Conservation (phyloP, 2,888 invertebrate species). For the Linyphia triangularis region DNA sequence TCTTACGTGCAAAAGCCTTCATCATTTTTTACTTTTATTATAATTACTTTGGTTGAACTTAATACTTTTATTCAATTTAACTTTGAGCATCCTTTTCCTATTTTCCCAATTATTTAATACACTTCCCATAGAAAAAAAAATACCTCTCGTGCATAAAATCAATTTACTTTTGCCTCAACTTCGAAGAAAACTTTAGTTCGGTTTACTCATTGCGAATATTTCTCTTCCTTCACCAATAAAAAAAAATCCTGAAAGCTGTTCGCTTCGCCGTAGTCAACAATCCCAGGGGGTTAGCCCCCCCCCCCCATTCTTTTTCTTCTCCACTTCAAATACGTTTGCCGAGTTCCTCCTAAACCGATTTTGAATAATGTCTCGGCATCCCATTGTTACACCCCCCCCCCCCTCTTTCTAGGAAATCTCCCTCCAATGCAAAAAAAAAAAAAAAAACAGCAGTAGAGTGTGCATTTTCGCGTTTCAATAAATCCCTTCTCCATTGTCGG, state of each 20-base stretch:
- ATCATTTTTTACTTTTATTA: too few species aligned
- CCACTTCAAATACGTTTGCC: conserved; percentile 20
- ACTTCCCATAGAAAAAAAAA: too few species aligned
- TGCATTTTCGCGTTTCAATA: conserved; percentile 34
- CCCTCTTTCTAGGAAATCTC: background rate
- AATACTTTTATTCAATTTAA: too few species aligned
- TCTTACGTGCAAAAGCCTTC: too few species aligned
- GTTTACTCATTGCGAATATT: background rate
- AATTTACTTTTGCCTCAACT: too few species aligned
- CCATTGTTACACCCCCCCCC: background rate
- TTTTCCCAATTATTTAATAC: too few species aligned
- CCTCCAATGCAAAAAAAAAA: background rate
- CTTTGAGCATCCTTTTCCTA: too few species aligned
- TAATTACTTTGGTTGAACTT: too few species aligned
- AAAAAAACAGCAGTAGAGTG: too few species aligned
- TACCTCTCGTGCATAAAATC: too few species aligned
- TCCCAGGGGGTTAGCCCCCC: conserved; percentile 11
- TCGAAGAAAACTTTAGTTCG: background rate
- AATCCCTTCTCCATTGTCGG: conserved; percentile 18
- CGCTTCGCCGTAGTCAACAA: conserved; percentile 69
- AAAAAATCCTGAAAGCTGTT: background rate
- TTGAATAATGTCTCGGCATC: conserved; percentile 35
- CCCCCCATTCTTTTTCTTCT: too few species aligned
- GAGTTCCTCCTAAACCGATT: conserved; percentile 26
- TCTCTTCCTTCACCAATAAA: conserved; percentile 37